Evolutionary conservation across 2,888 invertebrate genomes (phyloP), one percentile per base, ranked within the genome.

Genomic region (Notocelia uddmanniana): DNA sequence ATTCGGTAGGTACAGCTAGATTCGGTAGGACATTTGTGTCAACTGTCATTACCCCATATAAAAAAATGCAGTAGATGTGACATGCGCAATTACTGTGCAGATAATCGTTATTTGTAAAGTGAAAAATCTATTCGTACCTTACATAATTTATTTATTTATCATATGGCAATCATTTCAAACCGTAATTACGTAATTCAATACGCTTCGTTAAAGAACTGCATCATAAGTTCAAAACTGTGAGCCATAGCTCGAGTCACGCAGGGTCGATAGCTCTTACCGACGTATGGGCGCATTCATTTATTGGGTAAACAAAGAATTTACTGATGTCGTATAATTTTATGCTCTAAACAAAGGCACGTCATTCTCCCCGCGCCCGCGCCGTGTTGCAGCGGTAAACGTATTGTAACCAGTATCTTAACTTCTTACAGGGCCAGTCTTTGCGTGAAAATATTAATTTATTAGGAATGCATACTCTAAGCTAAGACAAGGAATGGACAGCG

Each of bases 271-370:
- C 79, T 74, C 83, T 85, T 82, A 79, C 81, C 82, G 81, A 81
- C 82, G 83, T 82, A 85, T 84, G 83, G 83, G 85, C 85, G 85
- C 87, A 83, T 88, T 89, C 87, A 89, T 90, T 89, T 89, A 88
- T 89, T 85, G 86, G 81, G 89, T 92, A 92, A 92, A 93, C 91
- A 93, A 88, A 89, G 87, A 90, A 90, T 93, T 93, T 93, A 93
- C 92, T 87, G 87, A 83, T 87, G 90, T 92, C 92, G 91, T 93
- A 93, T 93, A 93, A 91, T 91, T 93, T 93, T 89, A 93, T 92
- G 91, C 87, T 90, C 88, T 89, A 93, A 93, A 93, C 93, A 93
- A 92, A 92, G 89, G 87, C 88, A 88, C 88, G 87, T 87, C 85
- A 83, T 81, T 76, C 79, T 73, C 72, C 75, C 73, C 76, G 74